These are phyloP conservation scores for Globodera rostochiensis DNA, from an alignment of 1,140 invertebrate species.

Conservation along the genomic window DNA sequence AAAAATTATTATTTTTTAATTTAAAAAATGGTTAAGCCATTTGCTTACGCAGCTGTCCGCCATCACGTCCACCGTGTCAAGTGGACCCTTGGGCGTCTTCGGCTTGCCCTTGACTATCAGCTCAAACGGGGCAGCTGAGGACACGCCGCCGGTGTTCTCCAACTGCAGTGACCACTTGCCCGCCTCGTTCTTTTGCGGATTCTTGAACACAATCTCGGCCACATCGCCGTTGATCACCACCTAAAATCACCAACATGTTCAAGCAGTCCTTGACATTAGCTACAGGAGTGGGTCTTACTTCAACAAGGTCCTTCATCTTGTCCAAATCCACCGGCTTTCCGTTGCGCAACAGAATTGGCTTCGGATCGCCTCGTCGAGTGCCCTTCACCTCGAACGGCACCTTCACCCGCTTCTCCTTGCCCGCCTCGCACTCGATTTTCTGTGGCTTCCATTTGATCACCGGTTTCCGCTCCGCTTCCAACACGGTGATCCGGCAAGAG, in stretches of 20 bases:
- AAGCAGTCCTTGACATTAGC: background rate
- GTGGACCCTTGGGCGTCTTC: slow-evolving; percentile 69
- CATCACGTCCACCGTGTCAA: slow-evolving; percentile 88
- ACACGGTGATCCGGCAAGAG: slow-evolving; percentile 49
- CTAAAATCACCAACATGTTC: slow-evolving; percentile 8
- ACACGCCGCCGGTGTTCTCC: slow-evolving; percentile 56
- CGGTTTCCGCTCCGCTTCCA: slow-evolving; percentile 63
- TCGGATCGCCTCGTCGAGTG: slow-evolving; percentile 64
- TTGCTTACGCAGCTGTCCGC: slow-evolving; percentile 76
- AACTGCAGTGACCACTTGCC: slow-evolving; percentile 64
- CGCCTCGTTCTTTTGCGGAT: slow-evolving; percentile 60
- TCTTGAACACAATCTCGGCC: slow-evolving; percentile 64
- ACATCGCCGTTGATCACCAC: slow-evolving; percentile 63
- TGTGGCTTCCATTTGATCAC: slow-evolving; percentile 63
- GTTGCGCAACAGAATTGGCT: slow-evolving; percentile 57
- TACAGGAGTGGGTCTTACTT: background rate
- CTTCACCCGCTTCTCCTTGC: slow-evolving; percentile 58
- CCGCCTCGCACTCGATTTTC: slow-evolving; percentile 65
- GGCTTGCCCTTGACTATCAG: slow-evolving; percentile 60
- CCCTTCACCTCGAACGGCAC: slow-evolving; percentile 63
- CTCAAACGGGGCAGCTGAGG: slow-evolving; percentile 62
- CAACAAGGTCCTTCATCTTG: slow-evolving; percentile 52
- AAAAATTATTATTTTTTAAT: background rate
- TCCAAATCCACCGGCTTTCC: slow-evolving; percentile 64
- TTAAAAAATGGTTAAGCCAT: background rate